Conservation (phyloP, 2,797 vertebrate genomes). For the Coracias cyanogaster region DNA sequence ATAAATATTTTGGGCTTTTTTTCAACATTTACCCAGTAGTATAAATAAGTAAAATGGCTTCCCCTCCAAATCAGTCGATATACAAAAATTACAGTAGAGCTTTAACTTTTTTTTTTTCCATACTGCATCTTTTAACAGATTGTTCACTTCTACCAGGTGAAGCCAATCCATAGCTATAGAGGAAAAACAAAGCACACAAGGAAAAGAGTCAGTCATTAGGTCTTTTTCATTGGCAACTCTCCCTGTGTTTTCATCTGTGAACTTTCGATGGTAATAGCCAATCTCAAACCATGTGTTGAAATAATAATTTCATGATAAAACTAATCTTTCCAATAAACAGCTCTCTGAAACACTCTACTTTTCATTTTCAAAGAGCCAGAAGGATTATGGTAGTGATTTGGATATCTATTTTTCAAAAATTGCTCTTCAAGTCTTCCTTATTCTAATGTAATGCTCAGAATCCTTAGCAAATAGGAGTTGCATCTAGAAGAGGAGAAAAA, state of each 20-base stretch:
- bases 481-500: background rate
- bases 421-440: conserved; percentile 25
- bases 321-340: conserved; percentile 37
- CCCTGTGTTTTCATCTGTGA: background rate
- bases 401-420: conserved; percentile 25
- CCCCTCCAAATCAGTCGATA: background rate
- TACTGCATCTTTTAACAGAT: background rate
- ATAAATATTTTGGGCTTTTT: background rate
- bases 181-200: background rate
- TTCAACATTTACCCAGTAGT: background rate
- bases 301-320: conserved; percentile 55
- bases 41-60: background rate
- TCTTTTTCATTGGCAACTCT: background rate
- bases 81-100: background rate
- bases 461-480: conserved; percentile 32
- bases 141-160: background rate
- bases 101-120: background rate
- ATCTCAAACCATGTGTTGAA: conserved; percentile 21
- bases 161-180: background rate
- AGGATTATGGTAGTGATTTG: conserved; percentile 34
- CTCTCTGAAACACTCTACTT: conserved; percentile 20
- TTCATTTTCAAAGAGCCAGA: conserved; percentile 53
- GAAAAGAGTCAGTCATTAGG: background rate
- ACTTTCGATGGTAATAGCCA: conserved; percentile 14
- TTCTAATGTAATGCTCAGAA: conserved; percentile 2